Percentiles rank a stretch among this genome's conserved stretches.
Conservation (phyloP, 2,888 invertebrate species). For the Hirtodrosophila trivittata region DNA sequence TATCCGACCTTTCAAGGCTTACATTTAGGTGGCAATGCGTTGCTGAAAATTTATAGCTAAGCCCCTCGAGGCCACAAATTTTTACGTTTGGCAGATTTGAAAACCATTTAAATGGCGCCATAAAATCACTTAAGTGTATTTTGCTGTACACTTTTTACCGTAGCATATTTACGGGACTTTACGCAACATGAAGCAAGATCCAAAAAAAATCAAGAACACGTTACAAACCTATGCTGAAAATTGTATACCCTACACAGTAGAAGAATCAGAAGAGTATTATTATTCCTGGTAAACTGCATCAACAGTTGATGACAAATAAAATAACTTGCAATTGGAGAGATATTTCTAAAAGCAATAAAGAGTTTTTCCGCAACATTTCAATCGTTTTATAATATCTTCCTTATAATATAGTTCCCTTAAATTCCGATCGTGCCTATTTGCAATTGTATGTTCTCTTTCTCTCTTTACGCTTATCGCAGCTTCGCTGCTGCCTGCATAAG, state of each 20-base stretch:
- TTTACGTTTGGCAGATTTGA: constrained; percentile 62
- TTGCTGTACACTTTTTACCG: constrained; percentile 38
- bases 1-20: constrained; percentile 16
- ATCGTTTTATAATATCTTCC: too few relatives aligned
- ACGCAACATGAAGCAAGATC: constrained; percentile 24
- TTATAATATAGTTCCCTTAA: too few relatives aligned
- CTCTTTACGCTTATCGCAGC: too few relatives aligned
- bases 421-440: too few relatives aligned
- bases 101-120: constrained; percentile 69
- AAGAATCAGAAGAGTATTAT: too few relatives aligned
- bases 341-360: too few relatives aligned
- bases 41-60: constrained; percentile 49
- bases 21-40: constrained; percentile 24
- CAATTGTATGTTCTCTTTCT: too few relatives aligned
- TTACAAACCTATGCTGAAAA: background rate
- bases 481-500: too few relatives aligned
- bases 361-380: too few relatives aligned
- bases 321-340: too few relatives aligned
- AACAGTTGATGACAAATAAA: too few relatives aligned
- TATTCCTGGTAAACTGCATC: too few relatives aligned
- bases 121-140: constrained; percentile 73
- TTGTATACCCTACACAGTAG: constrained; percentile 19
- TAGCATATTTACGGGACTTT: constrained; percentile 57
- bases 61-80: constrained; percentile 15
- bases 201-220: background rate